These are phyloP conservation scores for Hoplostethus mediterraneus DNA, from an alignment of 2,797 vertebrate genomes.

Conservation along the genomic window DNA sequence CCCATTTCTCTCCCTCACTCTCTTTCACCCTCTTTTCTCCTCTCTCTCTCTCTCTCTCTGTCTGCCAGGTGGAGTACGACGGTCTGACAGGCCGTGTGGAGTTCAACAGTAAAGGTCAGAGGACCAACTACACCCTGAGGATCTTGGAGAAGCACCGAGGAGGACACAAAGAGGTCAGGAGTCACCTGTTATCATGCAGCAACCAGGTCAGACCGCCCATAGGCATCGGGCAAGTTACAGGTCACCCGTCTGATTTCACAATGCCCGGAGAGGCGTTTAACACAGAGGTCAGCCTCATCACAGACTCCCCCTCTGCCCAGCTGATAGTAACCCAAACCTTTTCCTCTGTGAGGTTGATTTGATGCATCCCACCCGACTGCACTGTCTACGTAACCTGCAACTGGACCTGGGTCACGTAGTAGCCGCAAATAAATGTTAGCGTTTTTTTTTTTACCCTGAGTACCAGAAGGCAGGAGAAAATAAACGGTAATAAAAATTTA, in stretches of 20 bases:
- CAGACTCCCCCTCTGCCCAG: slow-evolving; percentile 9
- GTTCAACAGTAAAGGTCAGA: slow-evolving; percentile 97
- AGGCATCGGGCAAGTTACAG: slow-evolving; percentile 52
- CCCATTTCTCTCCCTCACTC: background rate
- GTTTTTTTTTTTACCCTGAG: too few relatives aligned
- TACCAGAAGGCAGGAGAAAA: slow-evolving; percentile 1
- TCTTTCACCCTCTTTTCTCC: background rate
- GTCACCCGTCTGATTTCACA: slow-evolving; percentile 54
- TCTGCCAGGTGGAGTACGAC: slow-evolving; percentile 91
- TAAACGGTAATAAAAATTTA: slow-evolving; percentile 5
- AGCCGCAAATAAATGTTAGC: slow-evolving; percentile 23
- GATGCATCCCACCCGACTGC: slow-evolving; percentile 23
- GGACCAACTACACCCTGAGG: slow-evolving; percentile 93
- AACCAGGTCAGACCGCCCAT: slow-evolving; percentile 43
- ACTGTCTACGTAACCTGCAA: background rate
- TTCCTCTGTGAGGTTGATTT: slow-evolving; percentile 30
- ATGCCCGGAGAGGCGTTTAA: slow-evolving; percentile 50
- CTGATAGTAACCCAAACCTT: slow-evolving; percentile 30
- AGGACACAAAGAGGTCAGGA: slow-evolving; percentile 92
- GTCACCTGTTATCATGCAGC: slow-evolving; percentile 56
- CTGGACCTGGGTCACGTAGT: background rate
- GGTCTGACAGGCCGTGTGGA: slow-evolving; percentile 93
- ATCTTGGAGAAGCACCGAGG: slow-evolving; percentile 91
- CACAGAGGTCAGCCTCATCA: slow-evolving; percentile 50
- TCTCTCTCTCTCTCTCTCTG: slow-evolving; percentile 29